Evolutionary conservation across 2,797 vertebrate species (phyloP).

Genomic region (Rousettus madagascariensis): DNA sequence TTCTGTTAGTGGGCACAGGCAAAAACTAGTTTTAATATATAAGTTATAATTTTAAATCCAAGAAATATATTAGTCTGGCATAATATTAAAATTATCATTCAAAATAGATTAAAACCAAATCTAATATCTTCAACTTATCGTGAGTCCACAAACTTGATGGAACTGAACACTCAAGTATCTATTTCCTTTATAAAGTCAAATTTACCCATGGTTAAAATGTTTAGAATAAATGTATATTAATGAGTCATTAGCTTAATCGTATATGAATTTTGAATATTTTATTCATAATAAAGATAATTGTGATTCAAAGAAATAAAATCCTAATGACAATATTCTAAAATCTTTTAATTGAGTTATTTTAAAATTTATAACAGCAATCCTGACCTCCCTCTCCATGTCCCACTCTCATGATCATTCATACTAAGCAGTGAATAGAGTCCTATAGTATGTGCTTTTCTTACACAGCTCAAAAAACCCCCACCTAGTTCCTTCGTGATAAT

Average conservation of each 20-base stretch:
- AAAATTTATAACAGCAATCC: slow-evolving; percentile 4
- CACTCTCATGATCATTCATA: background rate
- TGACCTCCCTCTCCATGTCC: background rate
- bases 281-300: background rate
- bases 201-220: slow-evolving; percentile 8
- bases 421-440: background rate
- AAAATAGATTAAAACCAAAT: slow-evolving; percentile 31
- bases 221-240: slow-evolving; percentile 14
- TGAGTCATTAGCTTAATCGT: slow-evolving; percentile 15
- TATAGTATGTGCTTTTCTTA: background rate
- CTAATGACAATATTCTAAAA: background rate
- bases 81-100: background rate
- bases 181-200: background rate
- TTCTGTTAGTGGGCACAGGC: background rate
- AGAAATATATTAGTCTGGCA: background rate
- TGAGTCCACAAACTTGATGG: background rate
- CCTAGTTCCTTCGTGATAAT: background rate
- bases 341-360: background rate
- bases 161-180: background rate
- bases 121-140: background rate
- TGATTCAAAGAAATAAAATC: slow-evolving; percentile 35
- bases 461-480: background rate
- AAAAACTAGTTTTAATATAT: slow-evolving; percentile 23
- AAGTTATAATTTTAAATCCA: slow-evolving; percentile 43
- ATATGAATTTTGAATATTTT: slow-evolving; percentile 32